Base-by-base conservation (phyloP, 2,797 vertebrate genomes). In the Coluber constrictor region DNA sequence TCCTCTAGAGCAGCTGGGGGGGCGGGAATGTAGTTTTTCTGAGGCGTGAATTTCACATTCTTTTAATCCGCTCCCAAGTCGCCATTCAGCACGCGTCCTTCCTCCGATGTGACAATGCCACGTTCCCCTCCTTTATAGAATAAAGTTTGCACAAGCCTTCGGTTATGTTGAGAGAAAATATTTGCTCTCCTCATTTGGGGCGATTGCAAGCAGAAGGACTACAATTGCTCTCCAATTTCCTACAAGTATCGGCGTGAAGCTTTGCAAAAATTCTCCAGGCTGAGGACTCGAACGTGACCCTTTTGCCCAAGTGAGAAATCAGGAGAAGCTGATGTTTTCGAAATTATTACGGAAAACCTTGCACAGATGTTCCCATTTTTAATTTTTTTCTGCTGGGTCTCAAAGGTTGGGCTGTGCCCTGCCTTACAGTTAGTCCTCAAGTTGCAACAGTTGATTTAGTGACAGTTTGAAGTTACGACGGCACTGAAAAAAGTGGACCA, bases 1-100 rank as follows among this genome's bases (percentile, higher is more conserved):
- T 51, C 8, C 9, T 55, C 2, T 23, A 25, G 59, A 61, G 59
- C 23, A 61, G 59, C 25, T 3, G 0, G 59, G 2, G 23, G 25
- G 5, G n/a, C n/a, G 9, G 9, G 1, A 9, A 61, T 27, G 60
- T 61, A 10, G 1, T 11, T 27, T 61, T 61, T 27, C 60, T 61
- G 23, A 25, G 27, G 60, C 8, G 0, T 61, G 25, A 61, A 61
- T 37, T 74, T 20, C 6, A 9, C 70, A 37, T 37, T 43, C 37
- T 79, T 79, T 74, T 37, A 37, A 74, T 20, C 32, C 7, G 1
- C 32, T 18, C 32, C 0, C 70, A 18, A 37, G 32, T 32, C 2
- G 16, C n/a, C 70, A 0, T 7, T 43, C 74, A 0, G 16, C 8
- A 23, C 0, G 9, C 37, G 5, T 11, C 37, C 32, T 37, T 79